Conservation (phyloP, 1,140 invertebrate genomes). For the Chelonus insularis region DNA sequence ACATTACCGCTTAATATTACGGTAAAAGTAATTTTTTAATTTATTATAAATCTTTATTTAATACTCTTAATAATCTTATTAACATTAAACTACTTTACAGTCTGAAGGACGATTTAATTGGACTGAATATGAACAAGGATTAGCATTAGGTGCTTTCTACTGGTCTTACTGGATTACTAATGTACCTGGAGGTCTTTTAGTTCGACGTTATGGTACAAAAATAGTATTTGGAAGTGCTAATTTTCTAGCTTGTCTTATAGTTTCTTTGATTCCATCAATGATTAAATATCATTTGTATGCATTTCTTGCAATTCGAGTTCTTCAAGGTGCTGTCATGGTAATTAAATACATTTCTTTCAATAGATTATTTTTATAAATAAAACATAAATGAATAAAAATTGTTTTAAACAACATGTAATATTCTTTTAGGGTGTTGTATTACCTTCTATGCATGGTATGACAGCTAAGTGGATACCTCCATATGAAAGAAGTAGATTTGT, state of each 20-base stretch:
- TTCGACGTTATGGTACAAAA: conserved; percentile 72
- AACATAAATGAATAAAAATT: background rate
- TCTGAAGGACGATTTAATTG: conserved; percentile 64
- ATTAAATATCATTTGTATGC: conserved; percentile 65
- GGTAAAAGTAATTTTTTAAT: conserved; percentile 3
- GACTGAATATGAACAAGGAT: conserved; percentile 70
- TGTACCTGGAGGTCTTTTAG: conserved; percentile 75
- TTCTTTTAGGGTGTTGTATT: conserved; percentile 73
- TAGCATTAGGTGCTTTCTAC: conserved; percentile 73
- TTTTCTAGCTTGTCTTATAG: conserved; percentile 68
- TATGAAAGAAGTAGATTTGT: conserved; percentile 76
- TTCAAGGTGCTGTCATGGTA: conserved; percentile 79
- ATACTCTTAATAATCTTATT: background rate
- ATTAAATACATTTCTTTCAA: conserved; percentile 25
- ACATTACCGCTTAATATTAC: background rate
- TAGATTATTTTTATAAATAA: background rate
- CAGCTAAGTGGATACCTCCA: conserved; percentile 82
- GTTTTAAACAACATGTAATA: background rate
- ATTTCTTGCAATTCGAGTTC: conserved; percentile 67
- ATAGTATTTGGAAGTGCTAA: conserved; percentile 73
- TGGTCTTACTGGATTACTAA: conserved; percentile 75
- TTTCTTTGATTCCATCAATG: conserved; percentile 69
- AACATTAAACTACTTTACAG: conserved; percentile 22
- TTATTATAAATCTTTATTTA: background rate
- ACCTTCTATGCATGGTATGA: conserved; percentile 81